A percentile compares a stretch with the other conserved stretches of the same genome.
Conservation (phyloP, 2,888 invertebrate genomes). For the Branchipolynoe longqiensis region DNA sequence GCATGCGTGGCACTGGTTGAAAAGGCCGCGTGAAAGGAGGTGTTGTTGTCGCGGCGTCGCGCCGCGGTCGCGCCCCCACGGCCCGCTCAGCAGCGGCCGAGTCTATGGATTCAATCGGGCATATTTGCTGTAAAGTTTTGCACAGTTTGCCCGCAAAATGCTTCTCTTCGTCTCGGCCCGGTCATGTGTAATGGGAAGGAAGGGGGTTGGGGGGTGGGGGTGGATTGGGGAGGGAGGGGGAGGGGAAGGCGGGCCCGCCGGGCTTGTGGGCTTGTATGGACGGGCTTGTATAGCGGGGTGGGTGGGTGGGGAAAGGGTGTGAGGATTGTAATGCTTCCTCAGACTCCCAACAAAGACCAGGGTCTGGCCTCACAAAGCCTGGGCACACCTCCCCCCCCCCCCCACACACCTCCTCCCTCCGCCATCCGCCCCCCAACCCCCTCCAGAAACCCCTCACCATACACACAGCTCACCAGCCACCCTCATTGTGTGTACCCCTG, state of each 20-base stretch:
- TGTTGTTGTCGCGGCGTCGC: neutral
- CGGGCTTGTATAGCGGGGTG: too few species aligned
- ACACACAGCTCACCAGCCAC: constrained; percentile 15
- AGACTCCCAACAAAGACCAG: constrained; percentile 12
- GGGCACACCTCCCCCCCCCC: too few species aligned
- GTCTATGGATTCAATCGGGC: constrained; percentile 53
- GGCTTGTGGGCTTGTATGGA: constrained; percentile 26
- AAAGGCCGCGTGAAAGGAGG: neutral
- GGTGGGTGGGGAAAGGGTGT: too few species aligned
- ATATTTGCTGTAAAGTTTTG: constrained; percentile 57
- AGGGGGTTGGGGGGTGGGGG: too few species aligned
- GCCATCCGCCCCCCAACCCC: neutral
- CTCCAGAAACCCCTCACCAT: too few species aligned
- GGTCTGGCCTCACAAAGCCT: too few species aligned
- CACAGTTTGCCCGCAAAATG: constrained; percentile 57
- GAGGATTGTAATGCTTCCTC: constrained; percentile 44
- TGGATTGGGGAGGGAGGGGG: too few species aligned
- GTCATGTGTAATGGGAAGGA: constrained; percentile 48
- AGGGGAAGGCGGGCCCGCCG: neutral
- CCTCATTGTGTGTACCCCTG: constrained; percentile 23
- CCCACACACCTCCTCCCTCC: too few species aligned
- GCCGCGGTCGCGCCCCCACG: neutral
- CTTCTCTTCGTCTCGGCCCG: constrained; percentile 24
- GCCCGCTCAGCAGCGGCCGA: too few species aligned
- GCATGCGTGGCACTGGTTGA: constrained; percentile 26